phyloP scores from a whole-genome alignment of 2,113 vertebrate genomes.

The Rynchops niger region DNA sequence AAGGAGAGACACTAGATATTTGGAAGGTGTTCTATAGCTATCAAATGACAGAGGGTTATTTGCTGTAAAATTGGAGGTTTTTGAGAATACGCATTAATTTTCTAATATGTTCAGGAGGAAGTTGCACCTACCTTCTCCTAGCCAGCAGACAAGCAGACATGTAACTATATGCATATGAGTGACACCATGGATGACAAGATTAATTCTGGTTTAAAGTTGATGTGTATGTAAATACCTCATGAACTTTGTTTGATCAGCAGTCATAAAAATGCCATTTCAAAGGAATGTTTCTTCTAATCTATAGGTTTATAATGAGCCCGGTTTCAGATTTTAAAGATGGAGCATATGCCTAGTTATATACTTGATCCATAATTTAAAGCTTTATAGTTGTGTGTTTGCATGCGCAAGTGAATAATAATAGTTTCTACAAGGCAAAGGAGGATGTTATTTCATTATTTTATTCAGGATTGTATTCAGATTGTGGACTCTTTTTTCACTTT shows the following conservation, averaged over 20 bases:
- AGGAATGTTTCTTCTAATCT: not conserved
- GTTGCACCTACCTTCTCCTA: not conserved
- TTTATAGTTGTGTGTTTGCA: not conserved
- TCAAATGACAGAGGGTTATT: not conserved
- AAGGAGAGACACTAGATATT: not conserved
- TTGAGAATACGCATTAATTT: not conserved
- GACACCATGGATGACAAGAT: not conserved
- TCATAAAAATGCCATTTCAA: not conserved
- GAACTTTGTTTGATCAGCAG: not conserved
- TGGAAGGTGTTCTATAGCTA: not conserved
- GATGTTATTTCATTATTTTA: not conserved
- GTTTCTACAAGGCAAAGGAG: not conserved
- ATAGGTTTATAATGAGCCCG: not conserved
- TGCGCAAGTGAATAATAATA: not conserved
- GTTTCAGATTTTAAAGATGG: not conserved
- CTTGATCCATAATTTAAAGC: not conserved
- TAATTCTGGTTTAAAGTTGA: not conserved
- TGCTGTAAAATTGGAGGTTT: not conserved
- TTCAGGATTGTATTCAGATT: not conserved
- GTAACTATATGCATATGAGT: not conserved
- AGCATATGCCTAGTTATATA: not conserved
- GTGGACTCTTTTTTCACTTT: not conserved
- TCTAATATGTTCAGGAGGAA: not conserved
- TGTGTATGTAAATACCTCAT: not conserved
- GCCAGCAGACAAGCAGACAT: not conserved